phyloP scores from a whole-genome alignment of 2,797 vertebrate genomes.

The Lutjanus campechanus region DNA sequence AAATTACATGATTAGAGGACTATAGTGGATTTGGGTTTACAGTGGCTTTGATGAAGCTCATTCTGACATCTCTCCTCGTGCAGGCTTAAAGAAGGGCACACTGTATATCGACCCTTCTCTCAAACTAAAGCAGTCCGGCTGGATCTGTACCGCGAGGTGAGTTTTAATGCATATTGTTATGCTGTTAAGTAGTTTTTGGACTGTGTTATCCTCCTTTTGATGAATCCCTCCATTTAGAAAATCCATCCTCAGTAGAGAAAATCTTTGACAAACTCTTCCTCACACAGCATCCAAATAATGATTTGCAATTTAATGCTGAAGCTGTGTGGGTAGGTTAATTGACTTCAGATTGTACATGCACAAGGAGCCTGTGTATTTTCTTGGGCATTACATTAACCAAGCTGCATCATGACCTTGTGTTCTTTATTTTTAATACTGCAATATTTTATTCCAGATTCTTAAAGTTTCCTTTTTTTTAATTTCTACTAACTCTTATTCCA shows the following conservation, averaged over 20 bases:
- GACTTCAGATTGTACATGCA: background rate
- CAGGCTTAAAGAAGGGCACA: background rate
- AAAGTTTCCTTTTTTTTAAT: background rate
- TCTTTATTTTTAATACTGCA: background rate
- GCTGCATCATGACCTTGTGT: background rate
- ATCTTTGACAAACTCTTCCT: background rate
- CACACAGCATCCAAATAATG: background rate
- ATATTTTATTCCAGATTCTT: background rate
- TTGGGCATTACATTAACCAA: background rate
- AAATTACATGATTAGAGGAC: too few relatives aligned
- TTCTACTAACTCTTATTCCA: background rate
- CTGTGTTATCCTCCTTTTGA: background rate
- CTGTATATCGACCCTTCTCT: background rate
- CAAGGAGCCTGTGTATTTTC: background rate
- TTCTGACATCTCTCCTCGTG: background rate
- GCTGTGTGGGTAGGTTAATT: background rate
- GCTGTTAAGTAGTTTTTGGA: background rate
- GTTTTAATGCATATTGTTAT: background rate
- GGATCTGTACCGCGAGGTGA: background rate
- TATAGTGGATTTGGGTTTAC: too few relatives aligned
- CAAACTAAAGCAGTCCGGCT: background rate
- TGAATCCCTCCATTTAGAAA: background rate
- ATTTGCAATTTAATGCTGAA: conserved; percentile 3
- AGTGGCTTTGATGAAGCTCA: background rate
- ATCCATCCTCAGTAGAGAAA: background rate